Evolutionary conservation across 2,113 vertebrate species (phyloP).

Genomic region (Chunga burmeisteri): DNA sequence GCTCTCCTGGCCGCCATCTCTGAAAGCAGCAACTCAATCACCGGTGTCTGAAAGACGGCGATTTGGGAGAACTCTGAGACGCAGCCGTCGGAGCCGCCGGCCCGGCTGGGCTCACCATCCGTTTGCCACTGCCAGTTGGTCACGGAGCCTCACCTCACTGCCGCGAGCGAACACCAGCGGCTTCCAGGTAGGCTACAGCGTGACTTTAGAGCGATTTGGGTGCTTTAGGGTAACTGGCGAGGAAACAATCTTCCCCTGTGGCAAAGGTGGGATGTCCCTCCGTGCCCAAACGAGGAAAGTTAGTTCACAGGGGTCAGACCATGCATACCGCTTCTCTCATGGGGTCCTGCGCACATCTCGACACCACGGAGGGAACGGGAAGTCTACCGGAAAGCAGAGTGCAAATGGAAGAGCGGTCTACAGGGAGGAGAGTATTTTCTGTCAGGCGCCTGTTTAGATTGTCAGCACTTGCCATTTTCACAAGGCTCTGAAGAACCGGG

Average conservation of each 20-base stretch:
- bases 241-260: background rate
- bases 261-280: background rate
- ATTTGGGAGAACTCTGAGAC: background rate
- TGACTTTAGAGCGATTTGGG: background rate
- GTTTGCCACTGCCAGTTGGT: background rate
- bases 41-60: background rate
- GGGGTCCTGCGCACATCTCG: background rate
- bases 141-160: background rate
- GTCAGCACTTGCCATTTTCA: background rate
- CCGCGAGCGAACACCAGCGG: fast-evolving
- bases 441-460: background rate
- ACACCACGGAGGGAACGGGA: background rate
- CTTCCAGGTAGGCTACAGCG: background rate
- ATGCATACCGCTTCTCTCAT: background rate
- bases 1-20: background rate
- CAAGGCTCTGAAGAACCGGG: background rate
- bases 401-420: background rate
- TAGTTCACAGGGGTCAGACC: background rate
- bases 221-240: background rate
- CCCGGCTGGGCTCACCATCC: background rate
- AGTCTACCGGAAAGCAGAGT: background rate
- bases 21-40: background rate
- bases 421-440: background rate
- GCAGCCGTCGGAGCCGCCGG: background rate
- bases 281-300: background rate